These are phyloP conservation scores for Alethe castanea DNA, from an alignment of 2,113 vertebrate species.

Conservation along the genomic window DNA sequence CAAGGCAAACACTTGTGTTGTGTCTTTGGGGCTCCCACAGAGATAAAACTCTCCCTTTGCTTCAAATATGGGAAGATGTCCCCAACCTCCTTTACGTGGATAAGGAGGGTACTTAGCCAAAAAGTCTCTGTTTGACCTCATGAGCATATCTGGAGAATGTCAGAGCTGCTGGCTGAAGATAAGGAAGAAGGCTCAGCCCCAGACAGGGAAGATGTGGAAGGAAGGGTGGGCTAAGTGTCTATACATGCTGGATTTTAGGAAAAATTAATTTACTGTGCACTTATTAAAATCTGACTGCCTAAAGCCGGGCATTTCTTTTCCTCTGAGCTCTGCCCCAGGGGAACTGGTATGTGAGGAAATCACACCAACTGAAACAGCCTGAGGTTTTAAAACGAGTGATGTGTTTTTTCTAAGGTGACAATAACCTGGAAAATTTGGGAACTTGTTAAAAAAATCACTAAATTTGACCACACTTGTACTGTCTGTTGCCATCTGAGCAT, in stretches of 20 bases:
- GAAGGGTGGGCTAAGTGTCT: constrained; percentile 9
- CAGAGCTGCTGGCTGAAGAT: constrained; percentile 7
- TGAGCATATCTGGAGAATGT: constrained; percentile 8
- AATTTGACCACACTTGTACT: neutral
- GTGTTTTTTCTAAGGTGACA: neutral
- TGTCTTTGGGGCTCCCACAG: constrained; percentile 37
- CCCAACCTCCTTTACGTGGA: constrained; percentile 4
- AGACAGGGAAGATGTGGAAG: neutral
- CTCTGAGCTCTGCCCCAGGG: neutral
- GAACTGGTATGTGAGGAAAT: neutral
- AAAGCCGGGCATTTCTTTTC: neutral
- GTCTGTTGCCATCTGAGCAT: neutral
- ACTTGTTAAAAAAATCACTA: neutral
- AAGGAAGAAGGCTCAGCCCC: neutral
- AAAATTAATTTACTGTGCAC: neutral
- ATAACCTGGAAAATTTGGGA: neutral
- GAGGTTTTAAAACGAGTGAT: neutral
- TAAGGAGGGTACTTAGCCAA: neutral
- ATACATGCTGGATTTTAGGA: neutral
- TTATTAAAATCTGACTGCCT: neutral
- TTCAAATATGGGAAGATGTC: constrained; percentile 54
- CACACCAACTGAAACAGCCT: neutral
- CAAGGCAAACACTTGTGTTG: constrained; percentile 55
- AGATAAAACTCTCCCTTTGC: constrained; percentile 66
- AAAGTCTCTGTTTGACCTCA: constrained; percentile 9